phyloP scores from a whole-genome alignment of 2,888 invertebrate genomes.

The Teleogryllus oceanicus region DNA sequence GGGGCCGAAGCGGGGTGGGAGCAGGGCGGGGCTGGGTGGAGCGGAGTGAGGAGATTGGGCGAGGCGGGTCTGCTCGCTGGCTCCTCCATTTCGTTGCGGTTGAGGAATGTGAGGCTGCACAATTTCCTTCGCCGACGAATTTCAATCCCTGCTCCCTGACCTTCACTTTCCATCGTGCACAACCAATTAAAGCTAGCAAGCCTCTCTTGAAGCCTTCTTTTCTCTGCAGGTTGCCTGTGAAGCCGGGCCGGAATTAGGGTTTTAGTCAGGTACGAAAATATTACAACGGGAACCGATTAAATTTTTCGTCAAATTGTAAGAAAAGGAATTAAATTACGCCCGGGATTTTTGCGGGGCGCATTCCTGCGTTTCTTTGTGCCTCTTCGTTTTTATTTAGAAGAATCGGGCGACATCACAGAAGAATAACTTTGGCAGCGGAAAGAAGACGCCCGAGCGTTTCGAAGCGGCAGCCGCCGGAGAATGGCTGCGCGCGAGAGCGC shows the following conservation, averaged over 20 bases:
- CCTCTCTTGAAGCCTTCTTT: background rate
- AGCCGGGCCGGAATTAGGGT: slow-evolving; percentile 7
- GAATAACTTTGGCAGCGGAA: too few relatives aligned
- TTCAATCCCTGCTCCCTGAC: slow-evolving; percentile 18
- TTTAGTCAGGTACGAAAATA: slow-evolving; percentile 18
- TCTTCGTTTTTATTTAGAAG: background rate
- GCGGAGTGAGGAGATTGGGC: background rate
- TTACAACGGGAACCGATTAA: background rate
- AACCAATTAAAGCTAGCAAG: background rate
- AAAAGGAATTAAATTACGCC: slow-evolving; percentile 1
- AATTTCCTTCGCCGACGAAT: background rate
- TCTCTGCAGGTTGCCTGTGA: background rate
- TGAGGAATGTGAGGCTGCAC: slow-evolving; percentile 2
- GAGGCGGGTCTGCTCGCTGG: background rate
- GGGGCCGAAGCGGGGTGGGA: too few relatives aligned
- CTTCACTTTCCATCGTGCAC: slow-evolving; percentile 11
- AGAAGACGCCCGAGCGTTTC: too few relatives aligned
- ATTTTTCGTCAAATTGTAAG: slow-evolving; percentile 7
- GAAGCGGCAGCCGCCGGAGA: too few relatives aligned
- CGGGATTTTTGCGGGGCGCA: background rate
- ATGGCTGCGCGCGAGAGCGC: too few relatives aligned
- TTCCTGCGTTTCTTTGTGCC: background rate
- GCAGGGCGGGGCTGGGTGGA: too few relatives aligned
- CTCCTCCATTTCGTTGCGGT: background rate
- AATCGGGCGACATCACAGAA: too few relatives aligned